These are phyloP conservation scores for Coryphaenoides rupestris DNA, from an alignment of 2,113 vertebrate species.

Conservation along the genomic window DNA sequence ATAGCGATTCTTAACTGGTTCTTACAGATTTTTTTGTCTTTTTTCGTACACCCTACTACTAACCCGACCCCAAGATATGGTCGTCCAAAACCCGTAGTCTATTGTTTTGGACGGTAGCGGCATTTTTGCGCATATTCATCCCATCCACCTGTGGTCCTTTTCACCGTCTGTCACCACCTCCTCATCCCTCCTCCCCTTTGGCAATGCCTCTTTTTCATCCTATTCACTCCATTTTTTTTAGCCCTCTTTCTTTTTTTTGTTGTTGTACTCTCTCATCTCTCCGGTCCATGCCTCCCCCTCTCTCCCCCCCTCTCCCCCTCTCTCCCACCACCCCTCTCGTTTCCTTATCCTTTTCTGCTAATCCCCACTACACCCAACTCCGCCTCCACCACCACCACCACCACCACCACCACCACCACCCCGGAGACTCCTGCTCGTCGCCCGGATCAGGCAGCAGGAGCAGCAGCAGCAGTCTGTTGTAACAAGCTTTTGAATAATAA, in stretches of 20 bases:
- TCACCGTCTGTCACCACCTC: slow-evolving; percentile 57
- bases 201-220: slow-evolving; percentile 58
- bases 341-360: background rate
- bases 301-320: slow-evolving; percentile 43
- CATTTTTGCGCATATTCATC: background rate
- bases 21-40: no score
- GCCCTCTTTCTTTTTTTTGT: background rate
- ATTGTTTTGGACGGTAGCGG: no score
- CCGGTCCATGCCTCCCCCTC: slow-evolving; percentile 36
- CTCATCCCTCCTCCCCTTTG: slow-evolving; percentile 59
- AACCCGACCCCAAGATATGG: no score
- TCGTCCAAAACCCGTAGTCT: no score
- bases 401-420: slow-evolving; percentile 33
- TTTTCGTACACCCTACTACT: no score
- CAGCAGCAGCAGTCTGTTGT: slow-evolving; percentile 66
- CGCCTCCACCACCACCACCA: background rate
- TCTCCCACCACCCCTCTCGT: slow-evolving; percentile 43
- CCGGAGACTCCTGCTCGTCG: slow-evolving; percentile 49
- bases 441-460: slow-evolving; percentile 62
- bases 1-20: no score
- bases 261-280: slow-evolving; percentile 26
- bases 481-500: slow-evolving; percentile 73
- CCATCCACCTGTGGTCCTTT: slow-evolving; percentile 48
- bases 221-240: slow-evolving; percentile 15
- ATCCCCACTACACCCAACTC: background rate